Percentiles rank a stretch among this genome's conserved stretches.
Conservation (phyloP, 2,888 invertebrate genomes). For the Eupithecia centaureata region DNA sequence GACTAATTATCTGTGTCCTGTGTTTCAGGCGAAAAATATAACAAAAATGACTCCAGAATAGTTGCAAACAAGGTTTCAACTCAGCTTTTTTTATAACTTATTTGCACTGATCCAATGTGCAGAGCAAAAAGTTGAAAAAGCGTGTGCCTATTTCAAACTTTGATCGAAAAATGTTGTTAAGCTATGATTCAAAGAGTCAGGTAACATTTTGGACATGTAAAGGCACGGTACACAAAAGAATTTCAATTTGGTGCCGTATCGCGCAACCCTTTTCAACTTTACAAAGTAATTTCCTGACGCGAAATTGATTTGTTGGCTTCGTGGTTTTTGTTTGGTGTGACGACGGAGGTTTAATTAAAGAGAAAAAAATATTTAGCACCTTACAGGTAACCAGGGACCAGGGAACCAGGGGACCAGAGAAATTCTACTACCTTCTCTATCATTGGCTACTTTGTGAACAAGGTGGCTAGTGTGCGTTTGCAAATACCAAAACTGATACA, state of each 20-base stretch:
- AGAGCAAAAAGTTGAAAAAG: constrained; percentile 20
- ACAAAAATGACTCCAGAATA: no score
- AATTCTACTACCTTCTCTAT: background rate
- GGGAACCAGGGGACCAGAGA: no score
- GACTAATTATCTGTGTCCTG: no score
- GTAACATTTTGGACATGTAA: constrained; percentile 77
- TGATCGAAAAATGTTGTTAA: constrained; percentile 65
- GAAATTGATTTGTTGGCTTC: constrained; percentile 80
- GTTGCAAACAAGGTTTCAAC: no score
- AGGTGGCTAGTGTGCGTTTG: background rate
- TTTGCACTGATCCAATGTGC: constrained; percentile 8
- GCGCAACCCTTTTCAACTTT: constrained; percentile 78
- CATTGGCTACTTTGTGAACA: background rate
- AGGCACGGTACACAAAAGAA: constrained; percentile 78
- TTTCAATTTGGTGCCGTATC: constrained; percentile 81
- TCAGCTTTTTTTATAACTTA: background rate
- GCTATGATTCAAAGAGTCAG: constrained; percentile 68
- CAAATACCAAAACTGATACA: background rate
- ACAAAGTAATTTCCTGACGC: constrained; percentile 81
- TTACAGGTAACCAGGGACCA: background rate
- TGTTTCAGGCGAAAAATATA: no score
- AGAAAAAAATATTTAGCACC: constrained; percentile 50
- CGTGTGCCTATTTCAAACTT: constrained; percentile 54
- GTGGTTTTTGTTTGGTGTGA: constrained; percentile 75
- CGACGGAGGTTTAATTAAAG: constrained; percentile 74